These are phyloP conservation scores for Staurois parvus DNA, from an alignment of 2,797 vertebrate species.

Conservation along the genomic window DNA sequence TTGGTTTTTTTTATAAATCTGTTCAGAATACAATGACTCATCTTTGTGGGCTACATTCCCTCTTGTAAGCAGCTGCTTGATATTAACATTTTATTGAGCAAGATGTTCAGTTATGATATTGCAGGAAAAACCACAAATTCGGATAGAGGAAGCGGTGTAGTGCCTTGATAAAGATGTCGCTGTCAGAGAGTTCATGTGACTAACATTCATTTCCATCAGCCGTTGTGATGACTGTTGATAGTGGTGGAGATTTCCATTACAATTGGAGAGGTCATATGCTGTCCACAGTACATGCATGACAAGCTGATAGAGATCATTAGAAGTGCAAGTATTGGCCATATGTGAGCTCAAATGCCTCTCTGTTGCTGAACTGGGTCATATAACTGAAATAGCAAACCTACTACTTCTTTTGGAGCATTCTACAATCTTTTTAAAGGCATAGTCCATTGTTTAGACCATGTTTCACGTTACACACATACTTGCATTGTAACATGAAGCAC, in stretches of 20 bases:
- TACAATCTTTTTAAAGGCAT: too few relatives aligned
- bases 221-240: neutral
- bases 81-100: slow-evolving; percentile 52
- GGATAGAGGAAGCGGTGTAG: slow-evolving; percentile 22
- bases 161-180: slow-evolving; percentile 22
- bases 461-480: too few relatives aligned
- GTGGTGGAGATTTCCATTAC: slow-evolving; percentile 1
- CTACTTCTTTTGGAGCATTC: too few relatives aligned
- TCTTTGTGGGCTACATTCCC: neutral
- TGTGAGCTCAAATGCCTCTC: too few relatives aligned
- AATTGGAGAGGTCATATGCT: neutral
- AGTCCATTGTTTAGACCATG: too few relatives aligned
- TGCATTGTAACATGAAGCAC: too few relatives aligned
- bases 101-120: slow-evolving; percentile 39
- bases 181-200: slow-evolving; percentile 25
- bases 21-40: slow-evolving; percentile 30
- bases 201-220: neutral
- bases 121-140: slow-evolving; percentile 10
- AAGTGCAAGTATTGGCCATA: neutral
- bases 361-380: too few relatives aligned
- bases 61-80: slow-evolving; percentile 28
- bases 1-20: slow-evolving; percentile 1
- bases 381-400: too few relatives aligned
- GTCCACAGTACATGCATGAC: neutral
- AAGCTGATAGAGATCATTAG: neutral